Base-by-base conservation (phyloP, 2,113 vertebrate genomes). In the Ictalurus punctatus region DNA sequence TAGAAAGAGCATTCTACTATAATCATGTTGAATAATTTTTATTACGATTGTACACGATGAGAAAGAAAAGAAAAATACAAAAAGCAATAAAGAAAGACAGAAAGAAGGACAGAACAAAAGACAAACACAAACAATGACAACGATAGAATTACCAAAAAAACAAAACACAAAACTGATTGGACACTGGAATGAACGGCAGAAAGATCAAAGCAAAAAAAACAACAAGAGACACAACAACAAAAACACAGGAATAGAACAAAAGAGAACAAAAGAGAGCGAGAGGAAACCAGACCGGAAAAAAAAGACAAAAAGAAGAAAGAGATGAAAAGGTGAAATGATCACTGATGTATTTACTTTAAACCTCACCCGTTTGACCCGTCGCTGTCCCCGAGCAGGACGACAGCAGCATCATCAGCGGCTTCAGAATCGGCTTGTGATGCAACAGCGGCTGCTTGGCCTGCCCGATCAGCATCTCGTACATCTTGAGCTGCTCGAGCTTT, bases 371-470 rank as follows among this genome's bases (percentile, higher is more conserved):
- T 30, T 85, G 83, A 54, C 83, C 63, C 9, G 83, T 85, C 0
- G 92, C 61, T 0, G 93, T 84, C 59, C 91, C 93, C 0, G 98
- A 98, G 76, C 98, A 99, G 82, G 98, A 97, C 37, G 98, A 99
- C 88, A 99, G 94, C 92, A 99, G 91, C 98, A 99, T 99, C 97
- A 99, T 98, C 90, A 99, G 95, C 58, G 98, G 98, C 84, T 97
- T 96, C 91, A 99, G 92, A 81, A 99, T 95, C 79, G 98, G 98
- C 86, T 99, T 99, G 93, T 99, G 98, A 92, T 98, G 98, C 81
- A 99, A 95, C 92, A 99, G 94, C 34, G 98, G 98, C 95, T 99
- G 98, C 84, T 92, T 96, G 0, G 98, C 97, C 90, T 99, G 97
- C 0, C 96, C 97, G 86, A 99, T 96, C 71, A 99, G 90, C 97